Conservation (phyloP, 2,797 vertebrate genomes). For the Babyrousa celebensis region DNA sequence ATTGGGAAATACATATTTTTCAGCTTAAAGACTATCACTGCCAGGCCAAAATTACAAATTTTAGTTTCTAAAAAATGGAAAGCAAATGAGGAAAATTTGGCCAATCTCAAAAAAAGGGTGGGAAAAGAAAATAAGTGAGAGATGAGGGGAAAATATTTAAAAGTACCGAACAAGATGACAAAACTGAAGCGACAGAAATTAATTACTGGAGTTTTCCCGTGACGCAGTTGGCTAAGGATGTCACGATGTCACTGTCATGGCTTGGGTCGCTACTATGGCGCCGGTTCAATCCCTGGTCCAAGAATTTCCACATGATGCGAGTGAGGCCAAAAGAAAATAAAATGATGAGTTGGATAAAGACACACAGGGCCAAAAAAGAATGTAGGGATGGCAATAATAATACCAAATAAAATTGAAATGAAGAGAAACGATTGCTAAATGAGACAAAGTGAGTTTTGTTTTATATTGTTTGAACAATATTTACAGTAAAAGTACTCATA, state of each 20-base stretch:
- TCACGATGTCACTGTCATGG: too few relatives aligned
- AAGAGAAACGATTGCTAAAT: conserved; percentile 25
- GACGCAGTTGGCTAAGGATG: too few relatives aligned
- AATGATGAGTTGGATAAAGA: not conserved
- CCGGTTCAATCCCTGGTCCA: too few relatives aligned
- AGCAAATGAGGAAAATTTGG: not conserved
- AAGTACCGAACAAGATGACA: conserved; percentile 48
- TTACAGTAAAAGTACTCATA: not conserved
- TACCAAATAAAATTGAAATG: conserved; percentile 4
- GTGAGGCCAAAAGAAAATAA: not conserved
- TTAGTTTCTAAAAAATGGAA: conserved; percentile 40
- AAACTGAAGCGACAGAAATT: not conserved
- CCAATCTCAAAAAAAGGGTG: not conserved
- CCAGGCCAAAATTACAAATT: not conserved
- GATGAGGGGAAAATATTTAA: not conserved
- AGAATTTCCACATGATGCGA: too few relatives aligned
- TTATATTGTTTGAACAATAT: not conserved
- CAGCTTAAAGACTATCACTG: not conserved
- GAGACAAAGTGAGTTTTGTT: not conserved
- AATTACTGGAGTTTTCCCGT: not conserved
- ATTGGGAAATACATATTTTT: not conserved
- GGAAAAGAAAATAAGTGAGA: not conserved
- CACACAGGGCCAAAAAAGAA: not conserved
- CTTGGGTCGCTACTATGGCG: too few relatives aligned
- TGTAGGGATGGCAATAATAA: not conserved